Percentiles rank a stretch among this genome's conserved stretches.
phyloP scores from a whole-genome alignment of 2,797 vertebrate genomes.

The Enteromius thamalakanensis region DNA sequence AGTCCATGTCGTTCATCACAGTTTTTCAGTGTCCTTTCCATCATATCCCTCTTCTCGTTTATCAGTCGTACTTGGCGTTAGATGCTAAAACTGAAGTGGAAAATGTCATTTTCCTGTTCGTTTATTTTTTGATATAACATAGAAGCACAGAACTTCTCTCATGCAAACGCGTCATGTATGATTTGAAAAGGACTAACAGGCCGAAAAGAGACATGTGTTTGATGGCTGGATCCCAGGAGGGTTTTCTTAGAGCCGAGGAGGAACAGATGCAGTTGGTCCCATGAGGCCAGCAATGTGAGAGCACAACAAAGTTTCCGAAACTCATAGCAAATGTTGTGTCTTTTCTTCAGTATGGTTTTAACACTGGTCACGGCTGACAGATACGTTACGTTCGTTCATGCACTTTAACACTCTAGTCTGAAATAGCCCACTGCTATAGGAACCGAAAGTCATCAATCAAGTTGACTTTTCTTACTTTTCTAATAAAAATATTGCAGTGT shows the following conservation, averaged over 20 bases:
- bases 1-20: background rate
- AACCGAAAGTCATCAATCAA: background rate
- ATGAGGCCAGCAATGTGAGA: conserved; percentile 68
- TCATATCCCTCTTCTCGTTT: background rate
- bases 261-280: conserved; percentile 72
- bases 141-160: background rate
- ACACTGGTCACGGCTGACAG: background rate
- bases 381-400: background rate
- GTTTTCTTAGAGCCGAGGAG: conserved; percentile 75
- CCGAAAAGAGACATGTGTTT: conserved; percentile 31
- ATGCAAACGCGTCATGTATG: background rate
- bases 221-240: conserved; percentile 72
- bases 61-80: background rate
- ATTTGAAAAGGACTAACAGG: conserved; percentile 13
- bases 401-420: background rate
- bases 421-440: background rate
- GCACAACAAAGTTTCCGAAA: conserved; percentile 73
- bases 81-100: background rate
- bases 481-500: background rate
- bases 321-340: conserved; percentile 61
- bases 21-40: background rate
- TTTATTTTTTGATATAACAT: conserved; percentile 1
- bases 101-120: conserved; percentile 1
- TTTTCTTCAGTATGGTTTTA: conserved; percentile 66
- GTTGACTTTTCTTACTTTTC: background rate